A percentile compares a stretch with the other conserved stretches of the same genome.
phyloP scores from a whole-genome alignment of 1,140 invertebrate genomes.

The Sminthurides bifidus region DNA sequence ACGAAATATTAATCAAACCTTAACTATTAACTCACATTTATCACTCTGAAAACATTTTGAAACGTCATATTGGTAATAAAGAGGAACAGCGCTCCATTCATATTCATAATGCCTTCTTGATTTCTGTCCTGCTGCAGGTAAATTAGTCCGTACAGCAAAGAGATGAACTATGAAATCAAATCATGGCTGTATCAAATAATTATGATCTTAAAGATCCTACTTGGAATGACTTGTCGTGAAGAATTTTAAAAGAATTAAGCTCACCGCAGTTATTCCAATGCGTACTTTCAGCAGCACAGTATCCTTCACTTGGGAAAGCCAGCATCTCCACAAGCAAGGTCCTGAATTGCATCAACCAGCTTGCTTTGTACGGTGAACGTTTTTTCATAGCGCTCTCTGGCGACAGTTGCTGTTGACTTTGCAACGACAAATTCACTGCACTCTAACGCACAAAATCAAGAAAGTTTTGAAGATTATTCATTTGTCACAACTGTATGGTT shows the following conservation, averaged over 20 bases:
- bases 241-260: no score
- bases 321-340: slow-evolving; percentile 80
- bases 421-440: neutral
- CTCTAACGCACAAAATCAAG: neutral
- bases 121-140: slow-evolving; percentile 39
- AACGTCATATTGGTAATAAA: slow-evolving; percentile 38
- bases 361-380: slow-evolving; percentile 60
- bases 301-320: slow-evolving; percentile 74
- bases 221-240: no score
- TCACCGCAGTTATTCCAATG: slow-evolving; percentile 75
- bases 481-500: no score
- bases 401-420: slow-evolving; percentile 1
- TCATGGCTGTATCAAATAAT: no score
- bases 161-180: no score
- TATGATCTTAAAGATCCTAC: no score
- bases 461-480: no score
- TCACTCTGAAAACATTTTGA: slow-evolving; percentile 34
- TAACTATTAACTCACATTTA: slow-evolving; percentile 30
- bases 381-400: neutral
- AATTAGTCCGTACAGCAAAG: slow-evolving; percentile 39
- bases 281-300: slow-evolving; percentile 78
- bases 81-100: slow-evolving; percentile 43
- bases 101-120: slow-evolving; percentile 41
- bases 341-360: slow-evolving; percentile 75
- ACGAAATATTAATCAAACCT: neutral